Evolutionary conservation across 2,113 vertebrate genomes (phyloP), one percentile per base, ranked within the genome.

Genomic region (Excalfactoria chinensis): DNA sequence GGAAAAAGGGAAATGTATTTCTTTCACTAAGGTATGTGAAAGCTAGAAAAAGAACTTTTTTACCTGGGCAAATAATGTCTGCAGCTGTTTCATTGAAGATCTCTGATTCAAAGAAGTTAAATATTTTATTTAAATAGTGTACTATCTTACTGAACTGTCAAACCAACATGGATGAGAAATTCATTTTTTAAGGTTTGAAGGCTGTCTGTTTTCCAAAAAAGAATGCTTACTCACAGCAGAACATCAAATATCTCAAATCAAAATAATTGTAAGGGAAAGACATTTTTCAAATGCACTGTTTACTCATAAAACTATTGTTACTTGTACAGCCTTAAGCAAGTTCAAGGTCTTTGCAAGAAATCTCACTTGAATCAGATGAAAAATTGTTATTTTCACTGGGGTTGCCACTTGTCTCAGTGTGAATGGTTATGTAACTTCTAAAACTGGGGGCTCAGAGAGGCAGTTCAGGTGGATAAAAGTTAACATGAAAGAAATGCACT

Each of bases 401-500:
- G 19, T 9, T 35, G 22, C 41, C 66, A 9, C 4, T 21, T 80
- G 15, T 4, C 8, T 90, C 11, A 15, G 46, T 48, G 11, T 6
- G 17, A 86, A 51, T 64, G n/a, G 25, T 79, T 78, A 56, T 4
- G 3, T 3, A 62, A 18, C 18, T 85, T 40, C 35, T 76, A 30
- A 79, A 66, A 79, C 6, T 7, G 25, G 35, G 22, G 22, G 3
- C 7, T n/a, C 0, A 0, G 26, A 66, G 26, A 1, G 1, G 3
- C 30, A 35, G 8, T 76, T 80, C 19, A 48, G 4, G 32, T 28
- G 32, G 6, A 21, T 55, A 49, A 43, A 88, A 73, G 7, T 49
- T 70, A 35, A 88, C 53, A 74, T 56, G 40, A 75, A 72, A 83
- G 0, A 83, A 84, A 86, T 12, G 4, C 5, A 10, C 15, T 20